phyloP scores from a whole-genome alignment of 2,888 invertebrate species.

The Odontothrips loti region DNA sequence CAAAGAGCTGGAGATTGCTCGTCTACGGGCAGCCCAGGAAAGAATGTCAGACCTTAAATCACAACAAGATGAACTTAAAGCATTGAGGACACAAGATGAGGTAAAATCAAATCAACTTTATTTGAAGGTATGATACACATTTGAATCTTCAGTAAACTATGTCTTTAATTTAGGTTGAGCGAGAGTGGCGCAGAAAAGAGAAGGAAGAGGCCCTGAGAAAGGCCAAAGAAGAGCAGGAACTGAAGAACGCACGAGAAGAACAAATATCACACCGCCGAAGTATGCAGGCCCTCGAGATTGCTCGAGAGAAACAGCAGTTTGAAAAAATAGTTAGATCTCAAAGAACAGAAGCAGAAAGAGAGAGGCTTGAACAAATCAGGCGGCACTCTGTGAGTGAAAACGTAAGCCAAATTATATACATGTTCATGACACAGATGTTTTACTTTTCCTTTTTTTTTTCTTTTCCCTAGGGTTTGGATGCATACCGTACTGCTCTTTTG shows the following conservation, averaged over 20 bases:
- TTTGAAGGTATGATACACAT: background rate
- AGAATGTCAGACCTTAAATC: constrained; percentile 52
- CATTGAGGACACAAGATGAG: constrained; percentile 53
- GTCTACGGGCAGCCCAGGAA: constrained; percentile 52
- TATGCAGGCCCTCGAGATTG: constrained; percentile 62
- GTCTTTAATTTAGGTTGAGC: constrained; percentile 55
- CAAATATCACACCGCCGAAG: constrained; percentile 54
- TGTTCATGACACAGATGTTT: background rate
- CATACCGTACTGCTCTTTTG: constrained; percentile 60
- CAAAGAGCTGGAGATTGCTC: constrained; percentile 59
- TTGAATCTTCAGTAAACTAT: background rate
- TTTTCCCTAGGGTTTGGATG: constrained; percentile 39
- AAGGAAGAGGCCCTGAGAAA: constrained; percentile 57
- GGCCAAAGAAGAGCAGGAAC: constrained; percentile 51
- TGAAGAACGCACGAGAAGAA: constrained; percentile 53
- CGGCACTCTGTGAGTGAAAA: constrained; percentile 34
- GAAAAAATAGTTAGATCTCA: constrained; percentile 36
- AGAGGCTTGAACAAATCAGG: constrained; percentile 35
- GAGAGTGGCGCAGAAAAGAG: constrained; percentile 64
- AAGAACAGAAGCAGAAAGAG: constrained; percentile 33
- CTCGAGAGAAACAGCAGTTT: constrained; percentile 53
- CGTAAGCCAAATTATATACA: background rate
- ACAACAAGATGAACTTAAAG: constrained; percentile 53
- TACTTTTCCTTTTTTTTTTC: background rate
- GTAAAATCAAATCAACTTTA: constrained; percentile 43